Evolutionary conservation across 2,113 vertebrate genomes (phyloP), one percentile per base, ranked within the genome.

Genomic region (Pithys albifrons): DNA sequence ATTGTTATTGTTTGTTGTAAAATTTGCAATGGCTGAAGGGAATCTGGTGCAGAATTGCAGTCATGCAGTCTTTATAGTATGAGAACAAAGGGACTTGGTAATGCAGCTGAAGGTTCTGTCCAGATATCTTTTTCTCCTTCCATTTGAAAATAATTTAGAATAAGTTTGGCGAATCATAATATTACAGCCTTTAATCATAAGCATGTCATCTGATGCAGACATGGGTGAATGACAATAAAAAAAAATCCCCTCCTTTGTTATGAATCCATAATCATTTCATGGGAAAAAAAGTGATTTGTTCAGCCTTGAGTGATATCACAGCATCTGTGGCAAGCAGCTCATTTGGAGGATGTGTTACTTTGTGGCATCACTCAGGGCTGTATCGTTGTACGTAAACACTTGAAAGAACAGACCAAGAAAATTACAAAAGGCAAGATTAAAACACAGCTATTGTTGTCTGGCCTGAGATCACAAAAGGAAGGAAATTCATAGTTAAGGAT

Each of bases 381-480:
- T 90, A 82, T 88, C 71, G 23, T 46, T 93, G 74, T 89, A 72
- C 84, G 65, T 93, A 96, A 96, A 94, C n/a, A 61, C 39, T 95
- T 96, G 73, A 95, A 97, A 94, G 90, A 82, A 92, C 94, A 92
- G 75, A 82, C 27, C 49, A 87, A 78, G 85, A 78, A 95, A 94
- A 94, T 83, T 97, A 86, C 88, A 92, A 95, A 97, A 94, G 85
- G 46, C 64, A 86, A 95, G 94, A 97, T 95, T 97, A 93, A 95
- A 96, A 96, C 77, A 79, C 37, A 92, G 86, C 71, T 82, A 95
- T 96, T 96, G 91, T 95, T 97, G 79, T 94, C 91, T 96, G 94
- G 93, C 92, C 88, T 67, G 66, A 82, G 91, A 97, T 97, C 95
- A 96, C 93, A 96, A 91, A 95, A 87, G 48, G 88, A 95, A 95